phyloP scores from a whole-genome alignment of 2,113 vertebrate species.

The Catagonus wagneri region DNA sequence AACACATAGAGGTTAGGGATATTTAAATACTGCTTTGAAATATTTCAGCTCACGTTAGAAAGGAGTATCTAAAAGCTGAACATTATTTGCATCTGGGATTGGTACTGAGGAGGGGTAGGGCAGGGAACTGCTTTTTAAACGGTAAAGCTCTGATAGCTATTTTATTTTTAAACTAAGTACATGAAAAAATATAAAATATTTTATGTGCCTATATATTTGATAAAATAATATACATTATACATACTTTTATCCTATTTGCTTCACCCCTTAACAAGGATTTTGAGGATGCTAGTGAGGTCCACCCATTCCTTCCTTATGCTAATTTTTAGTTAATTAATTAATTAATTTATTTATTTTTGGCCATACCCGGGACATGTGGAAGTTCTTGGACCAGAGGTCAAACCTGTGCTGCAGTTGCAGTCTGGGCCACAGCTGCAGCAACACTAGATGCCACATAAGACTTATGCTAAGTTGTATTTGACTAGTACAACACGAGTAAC shows the following conservation, averaged over 20 bases:
- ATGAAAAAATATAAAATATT: not conserved
- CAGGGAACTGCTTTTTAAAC: not conserved
- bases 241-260: not conserved
- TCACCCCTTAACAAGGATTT: not conserved
- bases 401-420: too few species aligned
- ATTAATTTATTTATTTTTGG: too few species aligned
- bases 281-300: not conserved
- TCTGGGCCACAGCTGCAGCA: too few species aligned
- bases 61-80: not conserved
- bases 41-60: not conserved
- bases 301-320: not conserved
- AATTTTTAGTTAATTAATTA: not conserved
- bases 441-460: too few species aligned
- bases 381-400: too few species aligned
- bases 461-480: not conserved
- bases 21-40: not conserved
- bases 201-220: not conserved
- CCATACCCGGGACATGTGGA: too few species aligned
- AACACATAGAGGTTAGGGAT: not conserved
- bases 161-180: not conserved
- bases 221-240: not conserved
- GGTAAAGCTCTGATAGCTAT: not conserved
- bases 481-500: not conserved
- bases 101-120: accelerated
- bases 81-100: not conserved